phyloP scores from a whole-genome alignment of 2,888 invertebrate species.

The Alloplasta piceator region DNA sequence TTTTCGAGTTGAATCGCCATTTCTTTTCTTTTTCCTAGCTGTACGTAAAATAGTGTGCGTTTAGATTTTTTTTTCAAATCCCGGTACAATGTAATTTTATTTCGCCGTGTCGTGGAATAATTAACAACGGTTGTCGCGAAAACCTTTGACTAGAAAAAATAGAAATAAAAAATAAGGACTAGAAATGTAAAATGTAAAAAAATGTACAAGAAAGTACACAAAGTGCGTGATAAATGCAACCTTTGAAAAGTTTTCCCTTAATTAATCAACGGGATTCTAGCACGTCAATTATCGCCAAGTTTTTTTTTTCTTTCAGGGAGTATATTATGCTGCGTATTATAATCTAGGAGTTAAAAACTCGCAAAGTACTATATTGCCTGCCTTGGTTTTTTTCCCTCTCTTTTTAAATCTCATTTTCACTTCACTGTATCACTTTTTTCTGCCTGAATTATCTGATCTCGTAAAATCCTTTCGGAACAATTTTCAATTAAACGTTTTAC shows the following conservation, averaged over 20 bases:
- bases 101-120: slow-evolving; percentile 29
- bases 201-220: slow-evolving; percentile 58
- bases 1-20: too few relatives aligned
- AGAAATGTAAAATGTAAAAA: slow-evolving; percentile 45
- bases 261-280: slow-evolving; percentile 58
- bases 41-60: slow-evolving; percentile 31
- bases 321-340: slow-evolving; percentile 29
- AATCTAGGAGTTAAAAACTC: slow-evolving; percentile 40
- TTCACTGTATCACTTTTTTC: slow-evolving; percentile 23
- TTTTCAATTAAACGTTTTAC: neutral
- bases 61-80: slow-evolving; percentile 17
- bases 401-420: slow-evolving; percentile 5
- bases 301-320: slow-evolving; percentile 1
- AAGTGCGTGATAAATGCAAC: slow-evolving; percentile 30
- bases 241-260: slow-evolving; percentile 46
- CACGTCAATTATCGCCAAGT: slow-evolving; percentile 26
- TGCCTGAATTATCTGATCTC: slow-evolving; percentile 5
- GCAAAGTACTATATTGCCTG: slow-evolving; percentile 42
- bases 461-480: slow-evolving; percentile 28
- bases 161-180: slow-evolving; percentile 51
- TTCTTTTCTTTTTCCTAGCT: neutral
- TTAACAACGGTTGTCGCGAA: slow-evolving; percentile 40
- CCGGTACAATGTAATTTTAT: neutral
- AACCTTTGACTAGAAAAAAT: slow-evolving; percentile 63
- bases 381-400: slow-evolving; percentile 1